phyloP scores from a whole-genome alignment of 2,797 vertebrate species.

The Chanos chanos region DNA sequence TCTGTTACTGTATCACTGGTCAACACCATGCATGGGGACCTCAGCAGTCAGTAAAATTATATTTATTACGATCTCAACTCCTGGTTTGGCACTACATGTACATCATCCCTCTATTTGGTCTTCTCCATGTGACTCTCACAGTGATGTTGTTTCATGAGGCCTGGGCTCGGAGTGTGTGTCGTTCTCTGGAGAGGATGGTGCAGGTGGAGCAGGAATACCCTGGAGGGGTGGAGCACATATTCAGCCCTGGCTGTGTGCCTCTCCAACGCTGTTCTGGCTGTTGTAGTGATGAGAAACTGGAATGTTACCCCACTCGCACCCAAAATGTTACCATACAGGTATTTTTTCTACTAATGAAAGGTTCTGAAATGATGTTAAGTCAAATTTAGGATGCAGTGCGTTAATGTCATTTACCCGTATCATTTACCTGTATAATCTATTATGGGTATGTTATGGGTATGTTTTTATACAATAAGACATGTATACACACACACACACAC shows the following conservation, averaged over 20 bases:
- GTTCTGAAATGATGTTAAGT: no score
- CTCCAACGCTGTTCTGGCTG: conserved; percentile 83
- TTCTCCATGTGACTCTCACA: no score
- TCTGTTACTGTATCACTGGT: no score
- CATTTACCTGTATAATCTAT: background rate
- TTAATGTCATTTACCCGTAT: no score
- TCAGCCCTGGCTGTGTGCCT: conserved; percentile 78
- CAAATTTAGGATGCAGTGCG: no score
- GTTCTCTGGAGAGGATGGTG: conserved; percentile 78
- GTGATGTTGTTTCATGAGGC: conserved; percentile 79
- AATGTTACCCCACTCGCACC: conserved; percentile 67
- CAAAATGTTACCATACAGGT: conserved; percentile 83
- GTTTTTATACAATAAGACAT: background rate
- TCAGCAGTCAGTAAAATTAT: no score
- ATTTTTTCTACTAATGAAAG: background rate
- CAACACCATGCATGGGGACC: no score
- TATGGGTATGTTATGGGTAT: background rate
- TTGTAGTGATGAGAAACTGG: conserved; percentile 74
- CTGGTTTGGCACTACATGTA: no score
- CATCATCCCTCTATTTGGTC: no score
- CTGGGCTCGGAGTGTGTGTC: conserved; percentile 77
- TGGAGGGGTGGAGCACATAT: conserved; percentile 71
- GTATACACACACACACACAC: no score
- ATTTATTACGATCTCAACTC: no score
- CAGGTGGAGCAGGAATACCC: conserved; percentile 78